phyloP scores from a whole-genome alignment of 2,113 vertebrate species.

The Sylvilagus bachmani region DNA sequence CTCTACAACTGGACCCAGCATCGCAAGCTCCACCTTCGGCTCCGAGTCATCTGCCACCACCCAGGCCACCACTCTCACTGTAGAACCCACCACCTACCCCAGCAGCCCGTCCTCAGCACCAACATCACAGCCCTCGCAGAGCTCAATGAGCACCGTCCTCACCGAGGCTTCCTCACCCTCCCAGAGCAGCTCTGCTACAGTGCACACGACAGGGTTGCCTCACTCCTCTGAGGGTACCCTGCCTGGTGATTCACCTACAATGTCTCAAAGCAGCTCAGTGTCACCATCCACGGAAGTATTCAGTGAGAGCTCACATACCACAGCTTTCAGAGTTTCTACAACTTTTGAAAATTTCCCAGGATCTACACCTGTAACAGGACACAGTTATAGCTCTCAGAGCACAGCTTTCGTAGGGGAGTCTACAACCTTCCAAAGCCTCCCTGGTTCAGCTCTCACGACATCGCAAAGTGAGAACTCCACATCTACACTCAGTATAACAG shows the following conservation, averaged over 20 bases:
- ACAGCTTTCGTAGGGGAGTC: fast-evolving
- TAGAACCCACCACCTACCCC: neutral
- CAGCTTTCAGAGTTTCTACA: too few species aligned
- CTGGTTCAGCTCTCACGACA: neutral
- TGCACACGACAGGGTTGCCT: neutral
- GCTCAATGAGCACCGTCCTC: neutral
- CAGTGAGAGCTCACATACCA: fast-evolving
- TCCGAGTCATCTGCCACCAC: too few species aligned
- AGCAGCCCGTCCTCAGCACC: neutral
- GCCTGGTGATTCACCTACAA: neutral
- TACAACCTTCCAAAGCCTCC: fast-evolving
- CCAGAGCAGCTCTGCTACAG: fast-evolving
- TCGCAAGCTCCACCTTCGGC: too few species aligned
- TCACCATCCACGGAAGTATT: fast-evolving
- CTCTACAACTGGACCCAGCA: too few species aligned
- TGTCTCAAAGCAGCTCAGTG: fast-evolving
- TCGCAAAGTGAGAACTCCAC: too few species aligned
- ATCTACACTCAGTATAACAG: too few species aligned
- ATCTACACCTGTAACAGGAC: too few species aligned
- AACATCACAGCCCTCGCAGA: too few species aligned
- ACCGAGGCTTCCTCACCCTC: too few species aligned
- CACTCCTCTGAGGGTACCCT: too few species aligned
- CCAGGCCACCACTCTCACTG: too few species aligned
- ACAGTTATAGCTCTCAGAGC: neutral
- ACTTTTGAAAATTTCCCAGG: neutral